Base-by-base conservation (phyloP, 2,888 invertebrate species). In the Hypomecis punctinalis region DNA sequence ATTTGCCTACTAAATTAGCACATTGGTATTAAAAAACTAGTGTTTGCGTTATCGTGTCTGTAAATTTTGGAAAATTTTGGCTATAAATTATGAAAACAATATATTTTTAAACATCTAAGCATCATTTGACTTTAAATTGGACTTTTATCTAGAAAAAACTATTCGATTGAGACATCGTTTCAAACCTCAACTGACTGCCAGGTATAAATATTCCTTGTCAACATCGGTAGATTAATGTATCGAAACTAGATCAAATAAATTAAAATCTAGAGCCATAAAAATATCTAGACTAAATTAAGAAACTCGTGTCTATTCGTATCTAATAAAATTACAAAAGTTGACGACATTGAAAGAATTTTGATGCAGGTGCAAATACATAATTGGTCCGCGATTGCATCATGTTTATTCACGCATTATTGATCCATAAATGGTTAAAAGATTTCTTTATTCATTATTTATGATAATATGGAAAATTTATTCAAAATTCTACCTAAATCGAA, bases 321-420 rank as follows among this genome's bases (percentile, higher is more conserved):
- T 49, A 52, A 62, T 55, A 45, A 55, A 56, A 61, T 61, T 59
- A 13, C 56, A 39, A 45, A 63, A 51, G 46, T 55, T 63, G 59
- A 53, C 52, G 63, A 59, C 61, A 61, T 63, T 53, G 37, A 63
- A 66, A 54, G 43, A 40, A 56, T 69, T 66, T 61, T 45, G 48
- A 46, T 42, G 39, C 39, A 65, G 60, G 63, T 63, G 52, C 58
- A 46, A 66, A 66, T 54, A 23, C 23, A 23, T 23, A 63, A 52
- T 57, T n/a, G 35, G 57, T 61, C 5, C 36, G 54, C 13, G 10
- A 37, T 63, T 57, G 55, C 56, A 56, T 52, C 56, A 62, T 42
- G 42, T 47, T 9, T 40, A 46, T 56, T 56, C 55, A 13, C 11
- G 47, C 11, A 46, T 8, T 43, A 6, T 10, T 39, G 9, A 36